A percentile compares a stretch with the other conserved stretches of the same genome.
Conservation (phyloP, 2,888 invertebrate genomes). For the Drosophila colorata region DNA sequence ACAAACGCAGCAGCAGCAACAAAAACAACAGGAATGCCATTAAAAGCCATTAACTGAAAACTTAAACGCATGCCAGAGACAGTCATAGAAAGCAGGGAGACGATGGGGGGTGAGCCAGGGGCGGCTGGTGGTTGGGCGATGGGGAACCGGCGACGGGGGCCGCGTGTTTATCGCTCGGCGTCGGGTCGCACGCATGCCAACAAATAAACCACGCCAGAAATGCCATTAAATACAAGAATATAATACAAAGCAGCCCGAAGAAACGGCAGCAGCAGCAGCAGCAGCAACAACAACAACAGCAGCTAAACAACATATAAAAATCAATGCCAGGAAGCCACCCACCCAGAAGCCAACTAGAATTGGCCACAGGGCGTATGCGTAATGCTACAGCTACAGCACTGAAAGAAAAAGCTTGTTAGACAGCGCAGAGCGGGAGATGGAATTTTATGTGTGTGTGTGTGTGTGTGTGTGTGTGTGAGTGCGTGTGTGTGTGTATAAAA, state of each 20-base stretch:
- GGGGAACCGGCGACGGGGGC: conserved; percentile 28
- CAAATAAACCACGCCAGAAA: conserved; percentile 78
- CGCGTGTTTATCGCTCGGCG: conserved; percentile 74
- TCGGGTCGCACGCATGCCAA: conserved; percentile 79
- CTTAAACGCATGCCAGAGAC: conserved; percentile 78
- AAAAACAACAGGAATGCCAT: conserved; percentile 65
- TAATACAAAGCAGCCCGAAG: conserved; percentile 54
- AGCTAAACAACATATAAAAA: conserved; percentile 54
- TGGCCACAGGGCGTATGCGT: conserved; percentile 68
- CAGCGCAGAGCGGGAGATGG: conserved; percentile 1
- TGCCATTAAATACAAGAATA: conserved; percentile 76
- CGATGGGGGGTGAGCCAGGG: neutral
- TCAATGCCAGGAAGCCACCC: conserved; percentile 72
- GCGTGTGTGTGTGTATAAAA: conserved; percentile 7
- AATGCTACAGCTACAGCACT: conserved; percentile 57
- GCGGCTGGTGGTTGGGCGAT: neutral
- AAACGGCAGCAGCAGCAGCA: conserved; percentile 32
- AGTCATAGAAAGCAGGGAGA: conserved; percentile 15
- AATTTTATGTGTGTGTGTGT: conserved; percentile 8
- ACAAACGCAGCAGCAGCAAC: conserved; percentile 30
- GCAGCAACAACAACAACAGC: conserved; percentile 6
- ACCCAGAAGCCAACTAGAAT: conserved; percentile 46
- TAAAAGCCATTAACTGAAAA: conserved; percentile 83
- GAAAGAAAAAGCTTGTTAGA: conserved; percentile 24
- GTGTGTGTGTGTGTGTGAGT: conserved; percentile 24